A percentile compares a stretch with the other conserved stretches of the same genome.
These are phyloP conservation scores for Scomber scombrus DNA, from an alignment of 2,113 vertebrate genomes.

Conservation along the genomic window DNA sequence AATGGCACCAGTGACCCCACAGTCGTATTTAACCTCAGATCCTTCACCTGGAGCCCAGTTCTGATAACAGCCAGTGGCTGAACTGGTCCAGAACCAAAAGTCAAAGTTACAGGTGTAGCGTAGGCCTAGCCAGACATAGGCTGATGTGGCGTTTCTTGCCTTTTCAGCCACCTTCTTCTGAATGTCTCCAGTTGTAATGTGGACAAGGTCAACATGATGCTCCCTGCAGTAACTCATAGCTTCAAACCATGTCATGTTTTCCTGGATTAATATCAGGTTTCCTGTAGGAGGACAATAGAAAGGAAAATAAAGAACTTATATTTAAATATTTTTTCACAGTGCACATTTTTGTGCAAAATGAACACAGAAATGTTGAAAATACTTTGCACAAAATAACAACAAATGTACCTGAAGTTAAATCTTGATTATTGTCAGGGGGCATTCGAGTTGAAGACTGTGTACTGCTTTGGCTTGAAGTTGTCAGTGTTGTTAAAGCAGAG, in stretches of 20 bases:
- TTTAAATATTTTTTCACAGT: neutral
- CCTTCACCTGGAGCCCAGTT: slow-evolving; percentile 77
- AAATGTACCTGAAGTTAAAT: slow-evolving; percentile 35
- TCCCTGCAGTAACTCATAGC: slow-evolving; percentile 77
- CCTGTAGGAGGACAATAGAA: slow-evolving; percentile 48
- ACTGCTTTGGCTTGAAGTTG: slow-evolving; percentile 19
- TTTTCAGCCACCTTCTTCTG: slow-evolving; percentile 56
- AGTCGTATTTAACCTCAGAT: slow-evolving; percentile 38
- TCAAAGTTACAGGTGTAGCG: slow-evolving; percentile 73
- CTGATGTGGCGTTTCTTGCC: slow-evolving; percentile 54
- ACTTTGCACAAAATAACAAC: neutral
- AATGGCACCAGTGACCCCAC: slow-evolving; percentile 69
- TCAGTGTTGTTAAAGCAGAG: slow-evolving; percentile 11
- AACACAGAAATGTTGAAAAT: neutral
- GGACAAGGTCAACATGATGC: slow-evolving; percentile 70
- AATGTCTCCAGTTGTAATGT: slow-evolving; percentile 56
- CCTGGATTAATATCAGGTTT: slow-evolving; percentile 66
- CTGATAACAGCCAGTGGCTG: slow-evolving; percentile 63
- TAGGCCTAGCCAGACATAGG: slow-evolving; percentile 77
- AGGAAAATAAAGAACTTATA: neutral
- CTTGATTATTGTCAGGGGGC: slow-evolving; percentile 28
- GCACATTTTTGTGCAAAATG: neutral
- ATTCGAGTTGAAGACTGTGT: neutral
- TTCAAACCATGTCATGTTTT: slow-evolving; percentile 79
- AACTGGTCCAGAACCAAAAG: slow-evolving; percentile 80